Evolutionary conservation across 2,888 invertebrate species (phyloP), one percentile per base, ranked within the genome.

Genomic region (Pogonocherus hispidulus): DNA sequence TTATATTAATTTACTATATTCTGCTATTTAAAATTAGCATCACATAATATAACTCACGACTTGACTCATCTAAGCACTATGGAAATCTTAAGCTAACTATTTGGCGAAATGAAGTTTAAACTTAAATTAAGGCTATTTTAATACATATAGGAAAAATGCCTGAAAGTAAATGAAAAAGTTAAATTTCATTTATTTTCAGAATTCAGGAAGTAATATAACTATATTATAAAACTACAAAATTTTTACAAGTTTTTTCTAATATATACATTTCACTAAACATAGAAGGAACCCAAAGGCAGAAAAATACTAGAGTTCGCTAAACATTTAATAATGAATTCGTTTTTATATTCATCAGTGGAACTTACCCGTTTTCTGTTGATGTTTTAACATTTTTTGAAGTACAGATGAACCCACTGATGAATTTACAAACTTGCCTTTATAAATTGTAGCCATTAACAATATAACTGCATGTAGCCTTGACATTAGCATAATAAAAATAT

Each of bases 151-250:
- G 22, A 49, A 22, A 20, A 27, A 56, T 20, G n/a, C 20, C 20
- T 32, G 37, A 63, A 23, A 52, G 14, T 41, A 41, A 41, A 41
- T 41, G 41, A 41, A 41, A 41, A n/a, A n/a, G 14, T 37, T 41
- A 51, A 41, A 51, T 22, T 20, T 32, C 52, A 51, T 22, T 37
- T 41, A 59, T 59, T 44, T 52, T 51, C 41, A 52, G 20, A 27
- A 32, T 27, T 47, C 11, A 23, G 59, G 47, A 59, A 59, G 59
- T 23, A 47, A 27, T 44, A 59, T 47, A 59, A 51, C 37, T 37
- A 63, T 63, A 44, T 47, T 64, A 64, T 56, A 65, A 65, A 65
- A 65, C 51, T 65, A 65, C 65, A 16, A 57, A 57, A 57, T 65
- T 57, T 65, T 22, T 65, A 49, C 64, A 56, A 37, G 18, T 56